phyloP scores from a whole-genome alignment of 2,113 vertebrate species.

The Pelusios castaneus region DNA sequence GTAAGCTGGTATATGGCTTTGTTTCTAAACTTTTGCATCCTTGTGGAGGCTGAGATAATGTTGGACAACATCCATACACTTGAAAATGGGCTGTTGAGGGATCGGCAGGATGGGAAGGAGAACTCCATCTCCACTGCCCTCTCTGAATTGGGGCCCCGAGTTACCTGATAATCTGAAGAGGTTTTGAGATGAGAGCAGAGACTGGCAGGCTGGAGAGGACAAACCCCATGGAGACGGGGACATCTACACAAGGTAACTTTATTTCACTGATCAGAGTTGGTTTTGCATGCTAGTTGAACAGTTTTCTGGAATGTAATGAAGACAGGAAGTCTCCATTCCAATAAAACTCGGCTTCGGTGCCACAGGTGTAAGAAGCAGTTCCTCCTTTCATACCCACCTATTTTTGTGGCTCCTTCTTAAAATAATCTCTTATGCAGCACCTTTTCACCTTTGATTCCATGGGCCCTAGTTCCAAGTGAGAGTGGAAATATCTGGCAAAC shows the following conservation, averaged over 20 bases:
- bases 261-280: not conserved
- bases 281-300: not conserved
- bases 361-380: not conserved
- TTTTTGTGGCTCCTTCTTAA: no score
- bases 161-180: not conserved
- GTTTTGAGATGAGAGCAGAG: not conserved
- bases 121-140: not conserved
- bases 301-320: not conserved
- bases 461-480: not conserved
- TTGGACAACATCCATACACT: rapidly evolving
- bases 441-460: not conserved
- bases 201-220: not conserved
- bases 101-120: rapidly evolving
- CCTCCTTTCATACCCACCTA: not conserved
- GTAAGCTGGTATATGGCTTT: not conserved
- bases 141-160: not conserved
- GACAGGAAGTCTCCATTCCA: not conserved
- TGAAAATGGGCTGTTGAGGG: not conserved
- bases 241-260: not conserved
- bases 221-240: not conserved
- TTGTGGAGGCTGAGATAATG: not conserved
- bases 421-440: no score
- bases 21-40: not conserved
- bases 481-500: not conserved
- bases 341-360: not conserved